Evolutionary conservation across 2,113 vertebrate genomes (phyloP), one percentile per base, ranked within the genome.

Genomic region (Clinocottus analis): DNA sequence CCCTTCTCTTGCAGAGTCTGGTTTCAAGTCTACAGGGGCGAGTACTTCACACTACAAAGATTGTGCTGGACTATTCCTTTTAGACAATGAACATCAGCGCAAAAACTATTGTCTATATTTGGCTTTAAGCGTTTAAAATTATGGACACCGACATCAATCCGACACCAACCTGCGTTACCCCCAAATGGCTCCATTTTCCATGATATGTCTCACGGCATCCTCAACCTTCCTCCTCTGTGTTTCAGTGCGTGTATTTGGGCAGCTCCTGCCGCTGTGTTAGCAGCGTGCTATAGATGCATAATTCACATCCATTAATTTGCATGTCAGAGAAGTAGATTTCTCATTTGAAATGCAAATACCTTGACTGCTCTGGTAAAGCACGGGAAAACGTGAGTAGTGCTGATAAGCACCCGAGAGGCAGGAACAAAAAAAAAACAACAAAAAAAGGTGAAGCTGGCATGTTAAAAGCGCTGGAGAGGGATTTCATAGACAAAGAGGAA

Each of bases 321-420:
- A 93, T 93, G 92, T 92, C 82, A 88, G 91, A 90, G 87, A 88
- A 82, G 87, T 87, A 80, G 87, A 88, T 79, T 76, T 72, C 87
- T 94, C 91, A 93, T 94, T 93, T 92, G 92, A 90, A 90, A 93
- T 95, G 92, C 93, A 94, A 94, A 93, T 93, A 89, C 85, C 90
- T 91, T 66, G 84, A 88, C 85, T 90, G 89, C 87, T 75, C 84
- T 72, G 83, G 75, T 86, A 88, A 86, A 82, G 88, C 49, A 77
- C 23, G 77, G 55, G 37, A 72, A 81, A 88, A 88, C 71, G 80
- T 91, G 89, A 91, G 82, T 80, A 80, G 79, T 64, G 33, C 82
- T 62, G 91, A 93, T 91, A 93, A 93, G 90, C 75, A 81, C 65
- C 75, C 76, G 47, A 16, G 69, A 83, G 80, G 87, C 64, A 35